Evolutionary conservation across 2,888 invertebrate genomes (phyloP), one percentile per base, ranked within the genome.

Genomic region (Petrolisthes manimaculis): DNA sequence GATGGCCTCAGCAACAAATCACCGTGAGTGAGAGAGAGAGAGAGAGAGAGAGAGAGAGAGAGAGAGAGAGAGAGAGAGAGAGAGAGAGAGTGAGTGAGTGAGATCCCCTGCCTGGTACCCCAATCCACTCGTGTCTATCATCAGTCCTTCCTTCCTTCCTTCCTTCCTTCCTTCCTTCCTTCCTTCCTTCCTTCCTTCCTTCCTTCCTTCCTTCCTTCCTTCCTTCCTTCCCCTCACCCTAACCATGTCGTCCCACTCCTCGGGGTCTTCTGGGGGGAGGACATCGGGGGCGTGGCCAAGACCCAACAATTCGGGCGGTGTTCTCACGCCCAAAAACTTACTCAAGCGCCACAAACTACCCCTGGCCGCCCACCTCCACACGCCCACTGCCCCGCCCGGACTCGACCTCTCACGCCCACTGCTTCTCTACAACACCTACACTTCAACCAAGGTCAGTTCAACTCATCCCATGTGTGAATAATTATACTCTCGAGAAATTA

Each of bases 361-460:
- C 6, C 14, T 81, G 4, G 89, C 90, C 14, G 90, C 90, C 14
- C 89, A 90, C 75, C 86, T 90, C 21, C 90, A 90, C 84, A 89
- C 89, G 9, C 89, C 89, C 24, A 69, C 88, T 18, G 85, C 89
- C 5, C 89, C 89, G 5, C 79, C 89, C 5, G 90, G 90, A 18
- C 83, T 92, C 24, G 92, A 92, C 89, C 92, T 93, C 80, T 93
- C 93, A 69, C 94, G 94, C 92, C 95, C 95, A 86, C 94, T 95
- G 92, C 93, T 95, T 91, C 93, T 95, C 92, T 95, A 95, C 92
- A 94, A 95, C 91, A 95, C 95, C 91, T 93, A 95, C 92, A 94
- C 95, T 92, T 95, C 95, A 92, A 94, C 95, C 92, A 94, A 95
- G 92, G 95, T 95, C 67, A 80, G 89, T 37, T 37, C 37, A 37